Percentiles rank a stretch among this genome's conserved stretches.
Conservation (phyloP, 2,797 vertebrate genomes). For the Cryptoblepharus egeriae region DNA sequence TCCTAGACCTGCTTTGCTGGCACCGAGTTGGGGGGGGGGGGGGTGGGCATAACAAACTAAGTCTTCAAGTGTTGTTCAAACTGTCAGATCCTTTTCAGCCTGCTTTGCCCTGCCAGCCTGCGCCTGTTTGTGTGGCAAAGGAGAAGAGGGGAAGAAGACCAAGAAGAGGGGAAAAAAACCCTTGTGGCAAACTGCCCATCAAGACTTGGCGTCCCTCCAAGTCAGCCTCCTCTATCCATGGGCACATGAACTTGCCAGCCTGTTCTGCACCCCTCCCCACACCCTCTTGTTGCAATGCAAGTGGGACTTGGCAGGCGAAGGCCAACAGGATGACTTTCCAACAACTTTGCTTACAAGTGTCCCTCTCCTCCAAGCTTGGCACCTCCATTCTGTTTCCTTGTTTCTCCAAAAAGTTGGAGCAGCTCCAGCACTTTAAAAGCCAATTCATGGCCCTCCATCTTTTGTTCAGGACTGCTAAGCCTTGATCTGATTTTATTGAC, state of each 20-base stretch:
- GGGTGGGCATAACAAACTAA: slow-evolving; percentile 71
- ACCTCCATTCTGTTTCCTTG: slow-evolving; percentile 54
- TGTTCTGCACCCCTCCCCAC: slow-evolving; percentile 50
- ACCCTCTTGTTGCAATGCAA: slow-evolving; percentile 30
- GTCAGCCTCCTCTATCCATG: slow-evolving; percentile 38
- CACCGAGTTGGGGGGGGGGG: slow-evolving; percentile 70
- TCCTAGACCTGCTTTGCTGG: slow-evolving; percentile 62
- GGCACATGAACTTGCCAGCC: slow-evolving; percentile 71
- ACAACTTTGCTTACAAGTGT: slow-evolving; percentile 72
- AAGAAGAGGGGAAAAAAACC: slow-evolving; percentile 14
- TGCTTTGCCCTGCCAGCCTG: slow-evolving; percentile 71
- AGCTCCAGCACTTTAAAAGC: slow-evolving; percentile 71
- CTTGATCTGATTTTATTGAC: slow-evolving; percentile 73
- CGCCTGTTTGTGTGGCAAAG: slow-evolving; percentile 29
- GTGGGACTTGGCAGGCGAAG: slow-evolving; percentile 24
- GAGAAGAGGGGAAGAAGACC: slow-evolving; percentile 16
- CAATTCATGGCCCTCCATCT: slow-evolving; percentile 63
- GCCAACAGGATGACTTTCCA: slow-evolving; percentile 63
- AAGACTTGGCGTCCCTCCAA: slow-evolving; percentile 72
- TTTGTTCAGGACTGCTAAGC: slow-evolving; percentile 70
- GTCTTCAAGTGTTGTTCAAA: slow-evolving; percentile 75
- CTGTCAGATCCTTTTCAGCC: slow-evolving; percentile 75
- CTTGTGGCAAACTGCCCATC: slow-evolving; percentile 71
- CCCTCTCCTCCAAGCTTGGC: slow-evolving; percentile 60
- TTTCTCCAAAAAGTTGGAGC: slow-evolving; percentile 60